Percentiles rank a stretch among this genome's conserved stretches.
phyloP scores from a whole-genome alignment of 2,888 invertebrate genomes.

The Boloria euphrosyne region DNA sequence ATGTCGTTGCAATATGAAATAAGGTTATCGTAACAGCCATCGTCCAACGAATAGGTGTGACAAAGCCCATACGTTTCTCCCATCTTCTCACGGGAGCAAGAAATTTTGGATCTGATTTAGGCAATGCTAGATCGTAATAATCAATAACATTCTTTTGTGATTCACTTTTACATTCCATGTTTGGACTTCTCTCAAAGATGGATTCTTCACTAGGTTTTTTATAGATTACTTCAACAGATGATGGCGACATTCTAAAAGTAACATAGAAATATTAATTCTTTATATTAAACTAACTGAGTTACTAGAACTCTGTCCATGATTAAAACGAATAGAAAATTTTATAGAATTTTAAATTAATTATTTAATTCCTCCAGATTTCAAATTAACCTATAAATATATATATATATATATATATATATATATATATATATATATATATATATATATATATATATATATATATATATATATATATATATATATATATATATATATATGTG shows the following conservation, averaged over 20 bases:
- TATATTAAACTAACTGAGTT: no score
- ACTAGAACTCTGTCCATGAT: no score
- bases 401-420: no score
- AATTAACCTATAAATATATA: no score
- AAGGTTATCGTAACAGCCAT: slow-evolving; percentile 80
- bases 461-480: no score
- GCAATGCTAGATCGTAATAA: slow-evolving; percentile 53
- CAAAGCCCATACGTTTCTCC: slow-evolving; percentile 73
- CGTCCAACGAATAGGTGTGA: slow-evolving; percentile 85
- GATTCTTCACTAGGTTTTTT: background rate
- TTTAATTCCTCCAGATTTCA: no score
- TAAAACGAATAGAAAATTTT: no score
- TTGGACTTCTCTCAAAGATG: background rate
- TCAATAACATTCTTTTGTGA: slow-evolving; percentile 21
- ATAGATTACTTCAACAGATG: slow-evolving; percentile 14
- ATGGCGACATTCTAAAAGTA: slow-evolving; percentile 39
- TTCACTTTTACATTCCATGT: background rate
- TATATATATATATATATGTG: no score
- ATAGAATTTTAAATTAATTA: no score
- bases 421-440: no score
- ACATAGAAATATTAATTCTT: background rate
- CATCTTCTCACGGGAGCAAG: slow-evolving; percentile 54
- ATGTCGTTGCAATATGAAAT: slow-evolving; percentile 73
- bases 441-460: no score
- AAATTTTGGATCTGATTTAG: slow-evolving; percentile 52